Evolutionary conservation across 2,113 vertebrate genomes (phyloP).

Genomic region (Desmodus rotundus): DNA sequence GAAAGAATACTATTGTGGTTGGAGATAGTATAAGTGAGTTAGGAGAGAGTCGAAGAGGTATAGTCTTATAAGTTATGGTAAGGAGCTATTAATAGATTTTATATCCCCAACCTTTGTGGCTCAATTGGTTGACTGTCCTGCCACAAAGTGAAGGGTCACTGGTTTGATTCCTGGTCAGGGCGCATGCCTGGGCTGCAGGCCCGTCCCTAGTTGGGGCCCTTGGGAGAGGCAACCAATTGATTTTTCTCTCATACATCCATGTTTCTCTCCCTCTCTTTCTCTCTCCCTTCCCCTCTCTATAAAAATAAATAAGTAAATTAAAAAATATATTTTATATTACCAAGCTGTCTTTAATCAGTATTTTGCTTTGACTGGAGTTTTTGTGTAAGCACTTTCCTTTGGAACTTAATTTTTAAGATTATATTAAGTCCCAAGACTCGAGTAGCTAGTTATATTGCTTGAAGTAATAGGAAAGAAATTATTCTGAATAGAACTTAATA

Average conservation of each 20-base stretch:
- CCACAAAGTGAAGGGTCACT: too few species aligned
- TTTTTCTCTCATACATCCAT: too few species aligned
- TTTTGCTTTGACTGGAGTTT: background rate
- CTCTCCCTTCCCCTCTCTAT: too few species aligned
- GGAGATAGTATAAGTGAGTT: background rate
- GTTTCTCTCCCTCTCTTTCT: too few species aligned
- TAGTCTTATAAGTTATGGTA: background rate
- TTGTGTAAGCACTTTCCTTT: background rate
- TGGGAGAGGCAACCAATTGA: too few species aligned
- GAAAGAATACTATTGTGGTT: background rate
- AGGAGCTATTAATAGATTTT: background rate
- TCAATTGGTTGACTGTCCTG: too few species aligned
- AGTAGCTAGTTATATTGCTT: background rate
- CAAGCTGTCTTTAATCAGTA: background rate
- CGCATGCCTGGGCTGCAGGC: too few species aligned
- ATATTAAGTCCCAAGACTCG: background rate
- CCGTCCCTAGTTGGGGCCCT: too few species aligned
- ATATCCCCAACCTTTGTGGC: background rate
- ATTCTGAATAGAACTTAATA: background rate
- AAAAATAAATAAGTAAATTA: too few species aligned
- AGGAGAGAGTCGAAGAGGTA: background rate
- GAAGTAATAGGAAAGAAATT: slow-evolving; percentile 7
- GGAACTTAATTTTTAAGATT: slow-evolving; percentile 5
- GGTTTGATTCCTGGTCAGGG: too few species aligned
- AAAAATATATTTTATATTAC: background rate